Conservation (phyloP, 2,888 invertebrate species). For the Andricus quercusramuli region DNA sequence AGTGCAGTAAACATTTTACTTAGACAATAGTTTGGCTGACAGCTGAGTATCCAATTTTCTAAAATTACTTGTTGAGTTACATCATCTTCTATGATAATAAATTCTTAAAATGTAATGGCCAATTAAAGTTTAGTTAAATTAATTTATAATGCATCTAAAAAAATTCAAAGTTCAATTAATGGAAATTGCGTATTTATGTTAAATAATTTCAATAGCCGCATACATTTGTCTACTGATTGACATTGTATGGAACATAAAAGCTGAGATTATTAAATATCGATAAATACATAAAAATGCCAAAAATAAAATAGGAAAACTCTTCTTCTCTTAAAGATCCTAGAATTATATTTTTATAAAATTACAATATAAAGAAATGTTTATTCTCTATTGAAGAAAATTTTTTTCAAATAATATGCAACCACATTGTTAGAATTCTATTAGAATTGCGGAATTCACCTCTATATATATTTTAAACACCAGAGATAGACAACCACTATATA, state of each 20-base stretch:
- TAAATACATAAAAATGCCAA: too few species aligned
- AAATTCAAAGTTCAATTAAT: too few species aligned
- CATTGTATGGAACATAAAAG: too few species aligned
- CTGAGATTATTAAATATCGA: too few species aligned
- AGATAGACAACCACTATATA: not conserved
- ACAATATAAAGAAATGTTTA: not conserved
- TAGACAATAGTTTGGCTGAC: constrained; percentile 10
- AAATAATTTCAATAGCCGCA: too few species aligned
- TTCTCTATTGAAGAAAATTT: not conserved
- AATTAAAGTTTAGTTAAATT: too few species aligned
- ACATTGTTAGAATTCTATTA: not conserved
- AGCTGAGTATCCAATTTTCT: constrained; percentile 18
- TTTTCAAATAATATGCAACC: not conserved
- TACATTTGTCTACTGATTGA: too few species aligned
- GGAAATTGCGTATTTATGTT: too few species aligned
- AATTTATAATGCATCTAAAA: too few species aligned
- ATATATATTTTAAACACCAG: not conserved
- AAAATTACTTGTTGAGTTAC: constrained; percentile 6
- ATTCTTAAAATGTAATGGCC: too few species aligned
- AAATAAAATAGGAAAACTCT: too few species aligned
- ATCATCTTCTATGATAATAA: not conserved
- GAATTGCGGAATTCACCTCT: not conserved
- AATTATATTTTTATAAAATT: not conserved
- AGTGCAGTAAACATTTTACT: not conserved
- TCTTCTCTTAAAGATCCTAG: too few species aligned